phyloP scores from a whole-genome alignment of 1,140 invertebrate species.

The Drosophila nebulosa region DNA sequence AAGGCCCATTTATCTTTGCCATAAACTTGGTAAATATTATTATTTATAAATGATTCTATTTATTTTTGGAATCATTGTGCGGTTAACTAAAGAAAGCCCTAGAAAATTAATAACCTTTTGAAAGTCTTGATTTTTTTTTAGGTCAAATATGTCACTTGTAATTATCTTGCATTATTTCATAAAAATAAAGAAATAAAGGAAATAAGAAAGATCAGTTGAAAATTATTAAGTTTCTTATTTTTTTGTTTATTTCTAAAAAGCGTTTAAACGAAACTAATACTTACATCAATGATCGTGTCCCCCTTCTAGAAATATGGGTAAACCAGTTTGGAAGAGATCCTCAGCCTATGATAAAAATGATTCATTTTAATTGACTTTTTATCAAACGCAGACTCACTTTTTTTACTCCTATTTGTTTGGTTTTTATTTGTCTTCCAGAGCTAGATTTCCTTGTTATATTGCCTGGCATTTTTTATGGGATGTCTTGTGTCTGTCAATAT shows the following conservation, averaged over 20 bases:
- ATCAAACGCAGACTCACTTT: slow-evolving; percentile 71
- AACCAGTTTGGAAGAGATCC: neutral
- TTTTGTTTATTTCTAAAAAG: neutral
- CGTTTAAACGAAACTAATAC: neutral
- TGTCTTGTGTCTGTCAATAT: slow-evolving; percentile 19
- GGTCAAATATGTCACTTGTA: too few relatives aligned
- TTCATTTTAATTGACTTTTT: slow-evolving; percentile 66
- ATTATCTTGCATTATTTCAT: too few relatives aligned
- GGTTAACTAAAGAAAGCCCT: too few relatives aligned
- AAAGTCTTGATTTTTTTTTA: too few relatives aligned
- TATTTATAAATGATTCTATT: too few relatives aligned
- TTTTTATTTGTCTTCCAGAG: slow-evolving; percentile 1
- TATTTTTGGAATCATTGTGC: too few relatives aligned
- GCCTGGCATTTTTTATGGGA: slow-evolving; percentile 22
- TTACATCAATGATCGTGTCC: neutral
- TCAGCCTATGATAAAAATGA: slow-evolving; percentile 17
- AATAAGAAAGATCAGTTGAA: too few relatives aligned
- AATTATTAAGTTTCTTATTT: too few relatives aligned
- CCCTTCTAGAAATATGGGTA: neutral
- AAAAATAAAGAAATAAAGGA: too few relatives aligned
- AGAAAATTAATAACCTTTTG: too few relatives aligned
- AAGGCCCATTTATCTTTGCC: too few relatives aligned
- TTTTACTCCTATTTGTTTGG: slow-evolving; percentile 10
- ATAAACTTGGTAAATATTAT: too few relatives aligned
- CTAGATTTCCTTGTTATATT: slow-evolving; percentile 3